Conservation (phyloP, 1,140 invertebrate genomes). For the Armadillidium nasatum region DNA sequence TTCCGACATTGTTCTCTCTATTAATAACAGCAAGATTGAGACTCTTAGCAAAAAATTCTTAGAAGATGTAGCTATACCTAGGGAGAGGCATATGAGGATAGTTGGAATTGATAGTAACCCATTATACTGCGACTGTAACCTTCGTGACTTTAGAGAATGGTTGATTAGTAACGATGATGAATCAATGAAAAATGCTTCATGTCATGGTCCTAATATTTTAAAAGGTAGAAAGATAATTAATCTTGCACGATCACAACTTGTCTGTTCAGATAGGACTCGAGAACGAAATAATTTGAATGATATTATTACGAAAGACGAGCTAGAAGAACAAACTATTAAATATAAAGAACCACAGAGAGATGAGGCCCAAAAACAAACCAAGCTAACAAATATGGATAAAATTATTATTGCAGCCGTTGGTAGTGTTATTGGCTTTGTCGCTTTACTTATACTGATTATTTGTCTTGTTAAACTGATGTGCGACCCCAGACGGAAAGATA, state of each 20-base stretch:
- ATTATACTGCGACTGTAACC: constrained; percentile 77
- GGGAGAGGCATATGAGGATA: constrained; percentile 65
- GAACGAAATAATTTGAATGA: not conserved
- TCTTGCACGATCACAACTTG: constrained; percentile 71
- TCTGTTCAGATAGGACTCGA: constrained; percentile 57
- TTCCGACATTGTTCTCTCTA: constrained; percentile 68
- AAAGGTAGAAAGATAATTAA: constrained; percentile 62
- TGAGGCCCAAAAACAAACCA: not conserved
- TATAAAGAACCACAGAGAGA: constrained; percentile 8
- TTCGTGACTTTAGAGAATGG: constrained; percentile 70
- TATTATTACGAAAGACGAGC: constrained; percentile 51
- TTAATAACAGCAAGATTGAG: constrained; percentile 69
- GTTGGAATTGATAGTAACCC: constrained; percentile 70
- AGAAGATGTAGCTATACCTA: constrained; percentile 66
- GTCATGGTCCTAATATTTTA: constrained; percentile 64
- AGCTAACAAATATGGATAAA: constrained; percentile 63
- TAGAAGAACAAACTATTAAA: constrained; percentile 12
- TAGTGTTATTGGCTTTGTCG: constrained; percentile 82
- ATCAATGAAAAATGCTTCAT: constrained; percentile 49
- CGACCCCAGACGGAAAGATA: constrained; percentile 16
- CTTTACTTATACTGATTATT: constrained; percentile 73
- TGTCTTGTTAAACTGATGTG: constrained; percentile 66
- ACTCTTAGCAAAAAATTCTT: constrained; percentile 71
- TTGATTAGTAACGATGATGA: constrained; percentile 52
- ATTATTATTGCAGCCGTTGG: constrained; percentile 87